Percentiles rank a stretch among this genome's conserved stretches.
Conservation (phyloP, 2,113 vertebrate genomes). For the Megaceryle torquata region DNA sequence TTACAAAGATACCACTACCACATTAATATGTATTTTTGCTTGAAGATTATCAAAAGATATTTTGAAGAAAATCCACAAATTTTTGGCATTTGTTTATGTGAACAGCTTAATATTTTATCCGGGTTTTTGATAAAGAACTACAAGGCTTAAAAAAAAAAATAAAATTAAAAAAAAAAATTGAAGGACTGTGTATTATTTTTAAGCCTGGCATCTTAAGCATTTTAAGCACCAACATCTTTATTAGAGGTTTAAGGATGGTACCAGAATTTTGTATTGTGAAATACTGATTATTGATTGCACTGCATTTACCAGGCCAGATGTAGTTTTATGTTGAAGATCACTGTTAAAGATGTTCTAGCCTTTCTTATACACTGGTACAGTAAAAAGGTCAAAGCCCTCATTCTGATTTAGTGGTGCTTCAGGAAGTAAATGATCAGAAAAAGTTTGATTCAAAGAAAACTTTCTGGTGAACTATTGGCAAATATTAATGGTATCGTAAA, state of each 20-base stretch:
- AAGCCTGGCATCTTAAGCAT: background rate
- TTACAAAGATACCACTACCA: background rate
- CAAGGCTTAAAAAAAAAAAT: background rate
- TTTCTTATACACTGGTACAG: background rate
- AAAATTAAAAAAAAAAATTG: background rate
- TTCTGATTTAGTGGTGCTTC: background rate
- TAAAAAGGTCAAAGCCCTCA: background rate
- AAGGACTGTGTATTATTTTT: background rate
- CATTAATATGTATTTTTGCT: background rate
- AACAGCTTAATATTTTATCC: background rate
- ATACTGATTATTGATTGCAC: background rate
- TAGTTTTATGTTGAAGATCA: background rate
- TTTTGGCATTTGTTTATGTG: background rate
- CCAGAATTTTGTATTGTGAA: background rate
- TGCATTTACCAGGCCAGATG: background rate
- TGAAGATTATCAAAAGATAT: background rate
- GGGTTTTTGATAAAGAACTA: background rate
- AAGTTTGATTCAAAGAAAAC: background rate
- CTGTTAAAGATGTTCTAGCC: background rate
- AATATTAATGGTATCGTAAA: background rate
- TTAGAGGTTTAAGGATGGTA: background rate
- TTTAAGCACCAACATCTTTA: background rate
- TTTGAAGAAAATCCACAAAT: background rate
- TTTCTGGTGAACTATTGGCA: background rate
- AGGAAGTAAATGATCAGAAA: background rate